These are phyloP conservation scores for Aethes cnicana DNA, from an alignment of 2,888 invertebrate genomes.

Conservation along the genomic window DNA sequence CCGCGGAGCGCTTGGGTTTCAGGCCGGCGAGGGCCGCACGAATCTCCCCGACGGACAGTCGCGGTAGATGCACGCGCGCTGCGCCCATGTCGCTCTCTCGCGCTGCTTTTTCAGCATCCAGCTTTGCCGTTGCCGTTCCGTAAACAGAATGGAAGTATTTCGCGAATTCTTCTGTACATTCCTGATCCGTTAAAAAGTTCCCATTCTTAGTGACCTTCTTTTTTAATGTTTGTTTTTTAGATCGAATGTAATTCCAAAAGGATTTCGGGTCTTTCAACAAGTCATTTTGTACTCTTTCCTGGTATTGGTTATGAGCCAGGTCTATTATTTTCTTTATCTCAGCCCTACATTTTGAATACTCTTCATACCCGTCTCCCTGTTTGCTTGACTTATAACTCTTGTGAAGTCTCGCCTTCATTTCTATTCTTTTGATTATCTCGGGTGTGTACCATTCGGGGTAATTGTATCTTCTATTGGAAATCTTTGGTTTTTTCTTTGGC, in stretches of 20 bases:
- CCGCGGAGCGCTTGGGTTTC: neutral
- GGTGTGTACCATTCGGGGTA: constrained; percentile 36
- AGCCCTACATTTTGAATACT: constrained; percentile 20
- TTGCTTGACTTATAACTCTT: constrained; percentile 28
- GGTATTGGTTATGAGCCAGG: constrained; percentile 11
- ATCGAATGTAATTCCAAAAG: constrained; percentile 30
- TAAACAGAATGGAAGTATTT: constrained; percentile 29
- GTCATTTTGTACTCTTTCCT: constrained; percentile 16
- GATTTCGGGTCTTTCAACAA: constrained; percentile 30
- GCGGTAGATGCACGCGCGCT: neutral
- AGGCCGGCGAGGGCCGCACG: neutral
- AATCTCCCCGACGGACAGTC: neutral
- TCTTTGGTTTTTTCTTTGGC: constrained; percentile 27
- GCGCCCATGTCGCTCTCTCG: neutral
- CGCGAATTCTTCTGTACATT: constrained; percentile 29
- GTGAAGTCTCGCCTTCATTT: constrained; percentile 29
- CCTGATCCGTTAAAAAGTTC: constrained; percentile 1
- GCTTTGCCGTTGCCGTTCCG: neutral
- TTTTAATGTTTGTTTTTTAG: constrained; percentile 2
- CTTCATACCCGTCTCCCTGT: constrained; percentile 10
- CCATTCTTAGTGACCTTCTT: constrained; percentile 20
- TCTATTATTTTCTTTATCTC: constrained; percentile 18
- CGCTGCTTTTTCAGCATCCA: constrained; percentile 13
- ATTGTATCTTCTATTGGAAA: constrained; percentile 4
- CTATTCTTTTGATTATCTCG: constrained; percentile 32